These are phyloP conservation scores for Catamblyrhynchus diadema DNA, from an alignment of 2,797 vertebrate genomes.

Conservation along the genomic window DNA sequence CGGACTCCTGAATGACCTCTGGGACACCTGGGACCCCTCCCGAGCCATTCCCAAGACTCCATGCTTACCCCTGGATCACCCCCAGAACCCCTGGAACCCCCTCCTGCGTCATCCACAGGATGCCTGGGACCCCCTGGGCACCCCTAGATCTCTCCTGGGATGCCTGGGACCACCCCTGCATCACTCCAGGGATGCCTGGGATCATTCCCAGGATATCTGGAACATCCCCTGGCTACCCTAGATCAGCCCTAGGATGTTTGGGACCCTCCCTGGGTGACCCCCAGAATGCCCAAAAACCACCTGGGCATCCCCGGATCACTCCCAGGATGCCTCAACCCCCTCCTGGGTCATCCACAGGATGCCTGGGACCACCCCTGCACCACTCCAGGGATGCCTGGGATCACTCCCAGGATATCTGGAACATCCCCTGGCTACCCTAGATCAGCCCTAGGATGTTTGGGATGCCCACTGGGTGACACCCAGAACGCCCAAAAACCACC, in stretches of 20 bases:
- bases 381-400: neutral
- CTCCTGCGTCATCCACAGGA: neutral
- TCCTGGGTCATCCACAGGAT: neutral
- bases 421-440: neutral
- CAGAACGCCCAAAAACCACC: neutral
- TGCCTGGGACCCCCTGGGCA: neutral
- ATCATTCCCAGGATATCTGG: neutral
- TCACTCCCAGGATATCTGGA: neutral
- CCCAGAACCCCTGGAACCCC: neutral
- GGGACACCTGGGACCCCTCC: neutral
- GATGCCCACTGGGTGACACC: neutral
- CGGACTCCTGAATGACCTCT: neutral
- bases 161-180: neutral
- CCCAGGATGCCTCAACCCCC: neutral
- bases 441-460: neutral
- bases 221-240: neutral
- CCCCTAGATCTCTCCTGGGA: no score
- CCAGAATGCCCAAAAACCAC: neutral
- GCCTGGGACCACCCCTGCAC: neutral
- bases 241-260: neutral
- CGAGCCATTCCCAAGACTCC: neutral
- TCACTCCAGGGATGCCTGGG: neutral
- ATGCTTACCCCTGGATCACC: neutral
- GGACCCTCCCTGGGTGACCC: neutral
- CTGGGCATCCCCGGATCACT: neutral